Percentiles rank a stretch among this genome's conserved stretches.
phyloP scores from a whole-genome alignment of 2,113 vertebrate species.

The Motacilla alba region DNA sequence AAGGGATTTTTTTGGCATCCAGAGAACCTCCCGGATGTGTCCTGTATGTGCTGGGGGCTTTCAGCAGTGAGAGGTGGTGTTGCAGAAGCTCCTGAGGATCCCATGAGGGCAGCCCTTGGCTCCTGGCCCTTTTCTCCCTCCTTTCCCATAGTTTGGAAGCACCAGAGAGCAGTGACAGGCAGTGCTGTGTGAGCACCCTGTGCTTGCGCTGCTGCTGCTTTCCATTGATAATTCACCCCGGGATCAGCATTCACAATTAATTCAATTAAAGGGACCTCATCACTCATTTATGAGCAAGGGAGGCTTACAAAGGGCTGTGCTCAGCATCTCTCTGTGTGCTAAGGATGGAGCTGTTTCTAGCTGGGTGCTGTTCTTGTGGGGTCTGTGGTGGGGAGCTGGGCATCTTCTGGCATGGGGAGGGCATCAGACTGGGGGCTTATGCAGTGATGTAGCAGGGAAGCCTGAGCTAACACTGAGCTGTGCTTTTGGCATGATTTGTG shows the following conservation, averaged over 20 bases:
- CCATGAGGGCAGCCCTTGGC: neutral
- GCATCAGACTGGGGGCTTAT: neutral
- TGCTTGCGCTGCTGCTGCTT: neutral
- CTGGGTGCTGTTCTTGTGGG: neutral
- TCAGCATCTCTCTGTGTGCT: neutral
- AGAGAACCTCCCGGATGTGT: rapidly evolving
- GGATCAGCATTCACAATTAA: slow-evolving; percentile 45
- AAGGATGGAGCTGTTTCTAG: neutral
- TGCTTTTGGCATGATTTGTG: neutral
- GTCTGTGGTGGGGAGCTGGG: neutral
- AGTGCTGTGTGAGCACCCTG: neutral
- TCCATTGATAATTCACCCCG: slow-evolving; percentile 26
- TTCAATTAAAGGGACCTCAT: slow-evolving; percentile 70
- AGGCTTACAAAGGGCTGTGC: neutral
- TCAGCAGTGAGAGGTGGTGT: neutral
- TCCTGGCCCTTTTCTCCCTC: neutral
- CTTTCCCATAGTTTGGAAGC: slow-evolving; percentile 13
- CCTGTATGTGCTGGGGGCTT: neutral
- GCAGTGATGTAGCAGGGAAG: neutral
- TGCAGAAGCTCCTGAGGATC: neutral
- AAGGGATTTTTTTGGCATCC: neutral
- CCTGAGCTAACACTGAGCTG: neutral
- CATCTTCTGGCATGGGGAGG: neutral
- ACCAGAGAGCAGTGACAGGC: slow-evolving; percentile 8
- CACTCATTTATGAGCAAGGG: slow-evolving; percentile 74